phyloP scores from a whole-genome alignment of 2,113 vertebrate genomes.

The Albula goreensis region DNA sequence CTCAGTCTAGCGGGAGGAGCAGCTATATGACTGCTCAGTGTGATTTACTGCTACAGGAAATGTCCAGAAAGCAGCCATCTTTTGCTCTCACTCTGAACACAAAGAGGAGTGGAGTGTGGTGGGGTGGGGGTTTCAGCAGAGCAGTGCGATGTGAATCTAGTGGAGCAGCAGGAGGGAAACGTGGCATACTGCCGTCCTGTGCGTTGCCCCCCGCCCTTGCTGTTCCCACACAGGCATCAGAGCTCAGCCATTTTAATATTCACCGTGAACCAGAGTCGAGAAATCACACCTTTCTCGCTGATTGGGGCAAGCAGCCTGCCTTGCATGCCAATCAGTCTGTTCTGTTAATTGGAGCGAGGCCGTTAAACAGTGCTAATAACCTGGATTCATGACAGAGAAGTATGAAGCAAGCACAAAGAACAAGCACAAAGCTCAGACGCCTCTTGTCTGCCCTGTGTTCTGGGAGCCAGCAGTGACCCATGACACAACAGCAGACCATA shows the following conservation, averaged over 20 bases:
- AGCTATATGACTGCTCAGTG: not conserved
- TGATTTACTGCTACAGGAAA: not conserved
- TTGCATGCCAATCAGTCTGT: conserved; percentile 67
- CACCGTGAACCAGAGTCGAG: conserved; percentile 65
- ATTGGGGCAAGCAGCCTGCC: conserved; percentile 60
- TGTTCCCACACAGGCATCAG: conserved; percentile 53
- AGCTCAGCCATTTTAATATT: conserved; percentile 65
- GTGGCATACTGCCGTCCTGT: not conserved
- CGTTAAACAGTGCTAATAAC: conserved; percentile 44
- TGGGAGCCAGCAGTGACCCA: not conserved
- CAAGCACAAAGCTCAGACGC: not conserved
- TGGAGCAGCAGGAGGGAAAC: not conserved
- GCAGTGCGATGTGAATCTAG: not conserved
- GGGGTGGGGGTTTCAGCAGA: not conserved
- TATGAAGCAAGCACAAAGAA: not conserved
- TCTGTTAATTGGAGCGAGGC: conserved; percentile 69
- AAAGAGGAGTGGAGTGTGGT: not conserved
- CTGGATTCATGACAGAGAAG: conserved; percentile 32
- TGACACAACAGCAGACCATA: conserved; percentile 20
- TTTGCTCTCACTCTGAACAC: not conserved
- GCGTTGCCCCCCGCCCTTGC: not conserved
- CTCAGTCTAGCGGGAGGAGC: not conserved
- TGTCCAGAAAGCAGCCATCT: not conserved
- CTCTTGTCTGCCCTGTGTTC: not conserved
- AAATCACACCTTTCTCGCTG: conserved; percentile 62